These are phyloP conservation scores for Hyposmocoma kahamanoa DNA, from an alignment of 1,140 invertebrate genomes.

Conservation along the genomic window DNA sequence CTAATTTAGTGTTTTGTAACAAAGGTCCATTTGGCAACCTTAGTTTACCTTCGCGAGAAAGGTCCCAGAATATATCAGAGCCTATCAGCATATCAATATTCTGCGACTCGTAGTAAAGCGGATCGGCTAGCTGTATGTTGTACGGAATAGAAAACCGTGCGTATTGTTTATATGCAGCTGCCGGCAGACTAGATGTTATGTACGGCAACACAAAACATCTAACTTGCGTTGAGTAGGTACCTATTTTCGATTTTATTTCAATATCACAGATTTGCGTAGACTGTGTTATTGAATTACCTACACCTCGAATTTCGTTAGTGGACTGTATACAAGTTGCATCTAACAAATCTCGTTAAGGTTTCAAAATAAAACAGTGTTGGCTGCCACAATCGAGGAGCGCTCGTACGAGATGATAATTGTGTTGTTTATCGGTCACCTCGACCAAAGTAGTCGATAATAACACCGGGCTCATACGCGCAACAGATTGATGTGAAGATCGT, in stretches of 20 bases:
- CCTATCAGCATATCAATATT: slow-evolving; percentile 18
- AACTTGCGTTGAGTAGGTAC: neutral
- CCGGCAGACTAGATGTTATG: neutral
- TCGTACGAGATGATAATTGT: neutral
- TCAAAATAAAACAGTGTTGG: neutral
- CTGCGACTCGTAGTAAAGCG: neutral
- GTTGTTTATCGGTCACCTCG: neutral
- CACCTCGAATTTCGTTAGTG: neutral
- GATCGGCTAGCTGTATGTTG: neutral
- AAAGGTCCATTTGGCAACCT: slow-evolving; percentile 17
- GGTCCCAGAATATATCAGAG: slow-evolving; percentile 21
- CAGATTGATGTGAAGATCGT: neutral
- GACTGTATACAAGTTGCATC: neutral
- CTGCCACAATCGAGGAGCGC: neutral
- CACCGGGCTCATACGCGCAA: neutral
- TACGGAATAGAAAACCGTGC: no score
- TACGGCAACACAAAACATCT: neutral
- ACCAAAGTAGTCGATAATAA: neutral
- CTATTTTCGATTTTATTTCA: neutral
- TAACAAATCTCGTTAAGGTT: neutral
- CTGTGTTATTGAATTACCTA: neutral
- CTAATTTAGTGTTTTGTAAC: slow-evolving; percentile 17
- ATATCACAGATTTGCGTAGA: neutral
- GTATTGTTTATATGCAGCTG: no score
- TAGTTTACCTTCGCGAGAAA: slow-evolving; percentile 10